Conservation (phyloP, 2,113 vertebrate genomes). For the Aleadryas rufinucha region DNA sequence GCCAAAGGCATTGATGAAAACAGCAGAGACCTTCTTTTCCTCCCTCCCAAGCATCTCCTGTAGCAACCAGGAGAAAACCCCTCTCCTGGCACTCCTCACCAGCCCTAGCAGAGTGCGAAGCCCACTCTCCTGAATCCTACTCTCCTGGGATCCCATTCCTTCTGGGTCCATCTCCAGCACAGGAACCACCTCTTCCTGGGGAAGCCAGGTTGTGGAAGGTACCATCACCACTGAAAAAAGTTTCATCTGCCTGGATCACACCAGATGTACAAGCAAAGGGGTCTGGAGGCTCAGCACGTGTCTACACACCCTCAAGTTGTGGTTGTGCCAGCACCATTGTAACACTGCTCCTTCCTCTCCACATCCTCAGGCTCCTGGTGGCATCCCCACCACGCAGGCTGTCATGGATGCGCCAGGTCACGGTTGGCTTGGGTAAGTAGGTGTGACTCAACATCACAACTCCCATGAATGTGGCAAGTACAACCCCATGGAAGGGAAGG, state of each 20-base stretch:
- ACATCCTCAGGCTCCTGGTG: background rate
- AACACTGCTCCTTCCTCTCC: background rate
- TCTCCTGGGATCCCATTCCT: background rate
- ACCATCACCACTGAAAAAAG: background rate
- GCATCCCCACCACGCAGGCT: background rate
- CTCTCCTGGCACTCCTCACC: background rate
- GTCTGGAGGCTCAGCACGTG: fast-evolving
- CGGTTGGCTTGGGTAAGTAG: background rate
- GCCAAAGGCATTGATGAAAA: background rate
- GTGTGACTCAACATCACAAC: background rate
- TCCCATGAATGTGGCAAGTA: background rate
- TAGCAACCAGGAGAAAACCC: background rate
- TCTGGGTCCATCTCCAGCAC: background rate
- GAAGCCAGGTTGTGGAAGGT: background rate
- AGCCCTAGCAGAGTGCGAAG: background rate
- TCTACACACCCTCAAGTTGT: background rate
- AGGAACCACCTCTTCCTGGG: background rate
- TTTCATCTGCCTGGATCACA: fast-evolving
- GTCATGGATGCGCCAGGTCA: background rate
- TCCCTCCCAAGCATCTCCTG: background rate
- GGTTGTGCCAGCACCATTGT: background rate
- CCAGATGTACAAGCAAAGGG: background rate
- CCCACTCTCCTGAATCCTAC: background rate
- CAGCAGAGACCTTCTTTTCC: background rate
- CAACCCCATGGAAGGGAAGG: fast-evolving